phyloP scores from a whole-genome alignment of 2,797 vertebrate species.

The Alauda arvensis region DNA sequence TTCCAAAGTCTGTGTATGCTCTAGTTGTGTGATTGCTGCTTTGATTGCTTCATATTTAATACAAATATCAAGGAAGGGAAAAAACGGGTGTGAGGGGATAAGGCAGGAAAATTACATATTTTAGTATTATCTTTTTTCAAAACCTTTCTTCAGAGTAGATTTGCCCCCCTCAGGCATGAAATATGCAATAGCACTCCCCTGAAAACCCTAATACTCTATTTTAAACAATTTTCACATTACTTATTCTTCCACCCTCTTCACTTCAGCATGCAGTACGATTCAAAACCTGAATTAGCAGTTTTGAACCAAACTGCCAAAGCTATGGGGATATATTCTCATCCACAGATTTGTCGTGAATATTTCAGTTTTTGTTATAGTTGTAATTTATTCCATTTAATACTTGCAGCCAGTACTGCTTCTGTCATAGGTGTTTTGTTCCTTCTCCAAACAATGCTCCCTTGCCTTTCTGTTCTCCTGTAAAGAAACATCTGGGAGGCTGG shows the following conservation, averaged over 20 bases:
- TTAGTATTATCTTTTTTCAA: conserved; percentile 25
- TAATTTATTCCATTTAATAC: neutral
- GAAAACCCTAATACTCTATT: neutral
- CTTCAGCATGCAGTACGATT: conserved; percentile 18
- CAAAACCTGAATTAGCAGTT: neutral
- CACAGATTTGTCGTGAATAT: neutral
- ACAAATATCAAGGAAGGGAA: conserved; percentile 19
- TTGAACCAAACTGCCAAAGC: conserved; percentile 17
- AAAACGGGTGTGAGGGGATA: conserved; percentile 11
- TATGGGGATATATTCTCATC: conserved; percentile 14
- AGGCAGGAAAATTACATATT: conserved; percentile 13
- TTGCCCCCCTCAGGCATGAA: conserved; percentile 30
- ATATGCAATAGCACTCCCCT: neutral
- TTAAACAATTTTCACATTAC: neutral
- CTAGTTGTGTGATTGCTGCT: conserved; percentile 58
- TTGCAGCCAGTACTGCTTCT: neutral
- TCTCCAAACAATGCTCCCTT: neutral
- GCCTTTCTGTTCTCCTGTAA: neutral
- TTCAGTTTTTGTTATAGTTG: neutral
- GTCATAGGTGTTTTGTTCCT: neutral
- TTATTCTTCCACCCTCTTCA: neutral
- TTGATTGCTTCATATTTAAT: conserved; percentile 55
- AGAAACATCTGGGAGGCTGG: neutral
- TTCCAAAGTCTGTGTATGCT: conserved; percentile 40
- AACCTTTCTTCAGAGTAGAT: conserved; percentile 33